Base-by-base conservation (phyloP, 2,888 invertebrate genomes). In the Ametastegia equiseti region DNA sequence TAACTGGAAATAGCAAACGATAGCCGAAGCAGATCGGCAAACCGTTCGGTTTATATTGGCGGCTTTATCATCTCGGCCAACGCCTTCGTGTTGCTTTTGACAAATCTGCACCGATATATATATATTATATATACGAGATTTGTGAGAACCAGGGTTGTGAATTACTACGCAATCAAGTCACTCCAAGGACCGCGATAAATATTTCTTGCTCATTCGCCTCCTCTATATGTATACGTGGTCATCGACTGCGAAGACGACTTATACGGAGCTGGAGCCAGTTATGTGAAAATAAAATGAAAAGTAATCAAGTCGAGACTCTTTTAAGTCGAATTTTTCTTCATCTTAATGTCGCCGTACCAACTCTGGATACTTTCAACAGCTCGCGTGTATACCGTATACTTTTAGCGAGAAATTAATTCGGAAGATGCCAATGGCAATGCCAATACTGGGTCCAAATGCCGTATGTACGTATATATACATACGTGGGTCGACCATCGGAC, bases 371-470 rank as follows among this genome's bases (percentile, higher is more conserved):
- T 19, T 39, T n/a, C n/a, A n/a, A 19, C 19, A 23, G 75, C 33
- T 78, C 60, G 78, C 60, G 78, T 78, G 78, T 60, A 45, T 78
- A 27, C 39, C 42, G 57, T 54, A n/a, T n/a, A 54, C 75, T 75
- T 54, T 75, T 75, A 75, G 75, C 54, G 9, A 78, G 60, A 60
- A 78, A 78, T 78, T 78, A 78, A 60, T 78, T 78, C 60, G 75
- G 75, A 36, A 11, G 50, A 50, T 54, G 36, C 36, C 11, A 54
- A 71, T 71, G 71, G 19, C 2, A 36, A 50, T 54, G 36, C 36
- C 11, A 54, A 71, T 71, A 47, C 27, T n/a, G 27, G 71, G 71
- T 27, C 71, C 45, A 65, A 36, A 36, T 19, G n/a, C 3, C n/a
- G 36, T 67, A n/a, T n/a, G n/a, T n/a, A n/a, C n/a, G n/a, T n/a